These are phyloP conservation scores for Macroglossus sobrinus DNA, from an alignment of 2,113 vertebrate species.

Conservation along the genomic window DNA sequence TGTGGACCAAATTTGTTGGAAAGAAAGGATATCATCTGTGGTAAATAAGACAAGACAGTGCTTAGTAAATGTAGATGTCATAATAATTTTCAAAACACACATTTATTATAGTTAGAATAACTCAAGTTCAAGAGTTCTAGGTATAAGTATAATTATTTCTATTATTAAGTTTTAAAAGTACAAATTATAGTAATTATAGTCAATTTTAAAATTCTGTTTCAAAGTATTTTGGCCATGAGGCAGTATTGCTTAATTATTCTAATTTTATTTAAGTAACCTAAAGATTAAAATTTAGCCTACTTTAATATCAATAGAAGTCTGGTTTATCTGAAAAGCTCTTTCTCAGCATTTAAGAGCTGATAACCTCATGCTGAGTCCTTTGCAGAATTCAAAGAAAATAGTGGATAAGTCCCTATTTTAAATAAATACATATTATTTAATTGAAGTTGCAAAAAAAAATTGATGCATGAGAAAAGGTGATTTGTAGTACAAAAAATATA, in stretches of 20 bases:
- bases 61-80: neutral
- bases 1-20: neutral
- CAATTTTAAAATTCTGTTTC: neutral
- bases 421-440: neutral
- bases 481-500: neutral
- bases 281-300: neutral
- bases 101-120: neutral
- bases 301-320: neutral
- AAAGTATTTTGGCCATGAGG: neutral
- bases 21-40: neutral
- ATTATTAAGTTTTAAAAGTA: neutral
- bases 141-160: neutral
- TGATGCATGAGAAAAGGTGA: neutral
- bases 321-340: neutral
- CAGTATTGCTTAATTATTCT: neutral
- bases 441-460: neutral
- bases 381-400: neutral
- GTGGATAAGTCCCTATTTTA: neutral
- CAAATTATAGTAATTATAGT: neutral
- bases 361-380: neutral
- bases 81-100: neutral
- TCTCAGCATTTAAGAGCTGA: neutral
- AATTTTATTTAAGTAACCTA: neutral
- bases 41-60: neutral
- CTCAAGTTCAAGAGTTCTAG: neutral